These are phyloP conservation scores for Motacilla tschutschensis DNA, from an alignment of 2,113 vertebrate species.

Conservation along the genomic window DNA sequence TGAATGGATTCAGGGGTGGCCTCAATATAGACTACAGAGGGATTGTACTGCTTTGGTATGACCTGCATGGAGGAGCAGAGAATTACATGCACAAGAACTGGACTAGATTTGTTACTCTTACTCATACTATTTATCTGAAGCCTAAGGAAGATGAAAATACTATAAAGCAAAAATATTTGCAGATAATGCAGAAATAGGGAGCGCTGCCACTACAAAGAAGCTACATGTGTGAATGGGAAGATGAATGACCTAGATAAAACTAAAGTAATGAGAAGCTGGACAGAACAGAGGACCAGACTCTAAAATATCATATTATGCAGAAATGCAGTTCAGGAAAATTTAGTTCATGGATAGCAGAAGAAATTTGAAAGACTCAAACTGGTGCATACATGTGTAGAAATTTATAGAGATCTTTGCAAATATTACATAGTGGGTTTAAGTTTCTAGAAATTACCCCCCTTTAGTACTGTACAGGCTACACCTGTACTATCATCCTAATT, in stretches of 20 bases:
- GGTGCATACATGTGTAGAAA: neutral
- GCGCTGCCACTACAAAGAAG: neutral
- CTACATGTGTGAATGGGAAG: neutral
- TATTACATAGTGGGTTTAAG: slow-evolving; percentile 11
- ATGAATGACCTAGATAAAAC: slow-evolving; percentile 39
- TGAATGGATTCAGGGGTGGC: neutral
- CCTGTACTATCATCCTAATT: slow-evolving; percentile 29
- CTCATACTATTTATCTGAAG: neutral
- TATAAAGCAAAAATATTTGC: slow-evolving; percentile 33
- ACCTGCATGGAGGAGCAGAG: neutral
- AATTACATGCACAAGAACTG: neutral
- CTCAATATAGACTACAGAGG: neutral
- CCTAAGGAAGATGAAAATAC: slow-evolving; percentile 4
- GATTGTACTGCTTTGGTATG: neutral
- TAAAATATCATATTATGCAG: neutral
- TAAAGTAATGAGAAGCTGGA: slow-evolving; percentile 18
- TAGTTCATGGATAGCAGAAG: neutral
- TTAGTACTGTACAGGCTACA: neutral
- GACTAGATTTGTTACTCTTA: neutral
- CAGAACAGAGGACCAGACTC: neutral
- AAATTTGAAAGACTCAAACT: slow-evolving; percentile 13
- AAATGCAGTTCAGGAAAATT: slow-evolving; percentile 8
- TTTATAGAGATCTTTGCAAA: slow-evolving; percentile 25
- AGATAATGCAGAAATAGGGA: slow-evolving; percentile 21
- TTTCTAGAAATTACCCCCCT: slow-evolving; percentile 23